A percentile compares a stretch with the other conserved stretches of the same genome.
Evolutionary conservation across 2,797 vertebrate species (phyloP).

Genomic region (Melanotaenia boesemani): DNA sequence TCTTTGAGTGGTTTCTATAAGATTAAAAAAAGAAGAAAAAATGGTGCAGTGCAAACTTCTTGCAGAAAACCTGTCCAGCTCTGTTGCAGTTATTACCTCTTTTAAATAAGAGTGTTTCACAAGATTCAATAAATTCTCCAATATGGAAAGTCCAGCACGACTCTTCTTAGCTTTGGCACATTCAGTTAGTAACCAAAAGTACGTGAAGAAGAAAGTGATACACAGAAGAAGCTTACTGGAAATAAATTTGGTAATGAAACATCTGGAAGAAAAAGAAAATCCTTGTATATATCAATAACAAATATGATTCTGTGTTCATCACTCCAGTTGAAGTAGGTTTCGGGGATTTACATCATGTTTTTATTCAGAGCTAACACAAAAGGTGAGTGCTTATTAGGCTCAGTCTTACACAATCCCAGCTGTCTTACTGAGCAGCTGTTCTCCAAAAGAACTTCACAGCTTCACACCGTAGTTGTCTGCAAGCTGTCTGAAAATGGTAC

Average conservation of each 20-base stretch:
- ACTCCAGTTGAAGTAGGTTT: conserved; percentile 19
- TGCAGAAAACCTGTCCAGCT: conserved; percentile 39
- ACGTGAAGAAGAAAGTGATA: background rate
- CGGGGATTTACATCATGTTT: conserved; percentile 42
- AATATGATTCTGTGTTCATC: background rate
- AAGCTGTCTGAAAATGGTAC: conserved; percentile 2
- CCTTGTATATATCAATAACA: background rate
- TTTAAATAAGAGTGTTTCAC: conserved; percentile 52
- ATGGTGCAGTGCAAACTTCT: conserved; percentile 53
- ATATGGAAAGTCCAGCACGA: conserved; percentile 70
- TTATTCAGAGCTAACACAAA: conserved; percentile 32
- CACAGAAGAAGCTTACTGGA: conserved; percentile 5
- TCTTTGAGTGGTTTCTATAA: conserved; percentile 19
- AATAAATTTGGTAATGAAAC: conserved; percentile 1
- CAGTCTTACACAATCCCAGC: conserved; percentile 31
- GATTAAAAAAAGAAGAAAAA: conserved; percentile 39
- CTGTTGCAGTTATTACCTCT: conserved; percentile 33
- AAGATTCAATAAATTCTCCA: conserved; percentile 67
- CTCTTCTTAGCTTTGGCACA: conserved; percentile 36
- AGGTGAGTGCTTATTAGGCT: conserved; percentile 20
- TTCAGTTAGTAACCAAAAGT: conserved; percentile 15
- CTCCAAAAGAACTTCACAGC: conserved; percentile 1
- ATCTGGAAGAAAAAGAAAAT: conserved; percentile 2
- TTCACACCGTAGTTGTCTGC: conserved; percentile 10
- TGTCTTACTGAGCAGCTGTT: conserved; percentile 8